Base-by-base conservation (phyloP, 2,888 invertebrate species). In the Iphiclides podalirius region DNA sequence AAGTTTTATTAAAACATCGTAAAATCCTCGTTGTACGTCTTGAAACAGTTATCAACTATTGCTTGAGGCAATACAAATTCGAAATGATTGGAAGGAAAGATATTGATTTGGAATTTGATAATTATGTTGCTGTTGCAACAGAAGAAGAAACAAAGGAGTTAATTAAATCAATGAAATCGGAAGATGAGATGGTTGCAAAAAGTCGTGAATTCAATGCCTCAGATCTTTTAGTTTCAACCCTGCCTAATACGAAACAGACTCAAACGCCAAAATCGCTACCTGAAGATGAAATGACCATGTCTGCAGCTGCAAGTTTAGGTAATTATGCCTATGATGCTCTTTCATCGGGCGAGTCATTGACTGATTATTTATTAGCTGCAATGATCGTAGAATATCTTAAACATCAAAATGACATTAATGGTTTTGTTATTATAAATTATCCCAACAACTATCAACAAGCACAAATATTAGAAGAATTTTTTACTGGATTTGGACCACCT, bases 341-440 rank as follows among this genome's bases (percentile, higher is more conserved):
- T 13, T 79, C 76, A 52, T 67, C 79, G 48, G 93, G 93, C 3
- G 79, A 90, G 41, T 73, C 85, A 20, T 67, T 92, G 47, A 83
- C 89, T 15, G 91, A 92, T 66, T 76, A 89, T 61, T 73, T 93
- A 20, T 53, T 91, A 33, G 82, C 90, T 3, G 87, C 90, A 15
- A 91, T 91, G 75, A 74, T 93, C 54, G 78, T 92, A 0, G 92
- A 92, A 61, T 93, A 92, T 61, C 66, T 93, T 12, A 90, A 90
- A 65, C 78, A 75, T 23, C 73, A 90, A 51, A 47, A 64, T 1
- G 69, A 86, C 35, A 80, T 90, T 31, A 64, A 84, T 12, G 92
- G 92, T 3, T 93, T 92, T 87, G 91, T 90, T n/a, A 75, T 93
- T 38, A 72, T 93, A 34, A 92, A 93, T 67, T 93, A 90, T 63